Evolutionary conservation across 2,888 invertebrate species (phyloP).

Genomic region (Xestia xanthographa): DNA sequence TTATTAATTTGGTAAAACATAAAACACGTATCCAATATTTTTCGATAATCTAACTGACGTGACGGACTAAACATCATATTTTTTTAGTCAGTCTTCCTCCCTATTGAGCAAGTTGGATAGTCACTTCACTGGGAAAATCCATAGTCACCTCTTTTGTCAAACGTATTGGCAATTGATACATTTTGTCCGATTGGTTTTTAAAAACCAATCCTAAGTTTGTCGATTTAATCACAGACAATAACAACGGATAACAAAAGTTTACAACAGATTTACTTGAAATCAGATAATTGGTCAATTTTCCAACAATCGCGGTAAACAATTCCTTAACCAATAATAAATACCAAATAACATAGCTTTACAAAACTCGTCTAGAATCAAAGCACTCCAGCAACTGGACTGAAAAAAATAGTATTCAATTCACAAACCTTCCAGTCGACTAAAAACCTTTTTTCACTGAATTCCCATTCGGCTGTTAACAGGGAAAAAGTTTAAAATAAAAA

Average conservation of each 20-base stretch:
- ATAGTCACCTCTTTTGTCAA: neutral
- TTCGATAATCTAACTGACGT: no score
- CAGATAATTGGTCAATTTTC: no score
- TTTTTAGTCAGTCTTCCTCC: no score
- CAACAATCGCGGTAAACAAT: neutral
- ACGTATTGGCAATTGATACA: neutral
- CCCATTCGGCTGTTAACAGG: slow-evolving; percentile 44
- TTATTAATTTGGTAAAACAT: no score
- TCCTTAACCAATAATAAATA: neutral
- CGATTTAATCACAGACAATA: neutral
- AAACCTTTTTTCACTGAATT: slow-evolving; percentile 52
- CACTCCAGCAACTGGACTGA: slow-evolving; percentile 32
- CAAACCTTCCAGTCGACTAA: slow-evolving; percentile 39
- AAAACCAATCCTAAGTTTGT: neutral
- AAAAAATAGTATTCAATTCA: slow-evolving; percentile 53
- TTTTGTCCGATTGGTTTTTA: neutral
- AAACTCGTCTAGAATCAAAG: slow-evolving; percentile 24
- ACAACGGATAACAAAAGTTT: neutral
- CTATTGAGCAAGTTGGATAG: neutral
- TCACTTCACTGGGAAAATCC: neutral
- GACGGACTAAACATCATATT: no score
- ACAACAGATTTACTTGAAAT: neutral
- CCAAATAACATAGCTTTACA: slow-evolving; percentile 2
- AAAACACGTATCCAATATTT: no score
- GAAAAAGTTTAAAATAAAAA: slow-evolving; percentile 57